Evolutionary conservation across 1,140 invertebrate species (phyloP).

Genomic region (Cydia splendana): DNA sequence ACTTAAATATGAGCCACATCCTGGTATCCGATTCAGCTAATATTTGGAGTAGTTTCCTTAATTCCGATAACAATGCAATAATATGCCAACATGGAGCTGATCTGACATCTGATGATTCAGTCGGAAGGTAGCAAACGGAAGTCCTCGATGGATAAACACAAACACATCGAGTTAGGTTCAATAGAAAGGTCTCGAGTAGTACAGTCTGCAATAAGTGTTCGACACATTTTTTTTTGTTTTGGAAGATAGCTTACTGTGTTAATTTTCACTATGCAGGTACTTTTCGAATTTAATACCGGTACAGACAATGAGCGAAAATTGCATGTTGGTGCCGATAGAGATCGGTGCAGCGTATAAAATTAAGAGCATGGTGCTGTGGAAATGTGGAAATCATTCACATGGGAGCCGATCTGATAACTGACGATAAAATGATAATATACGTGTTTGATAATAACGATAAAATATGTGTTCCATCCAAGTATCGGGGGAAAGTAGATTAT

Average conservation of each 20-base stretch:
- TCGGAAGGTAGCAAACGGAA: too few relatives aligned
- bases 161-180: too few relatives aligned
- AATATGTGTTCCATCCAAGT: neutral
- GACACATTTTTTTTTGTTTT: too few relatives aligned
- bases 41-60: too few relatives aligned
- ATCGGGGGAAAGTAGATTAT: neutral
- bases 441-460: neutral
- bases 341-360: neutral
- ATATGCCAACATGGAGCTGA: too few relatives aligned
- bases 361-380: neutral
- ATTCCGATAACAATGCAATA: too few relatives aligned
- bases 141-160: too few relatives aligned
- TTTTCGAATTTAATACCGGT: conserved; percentile 14
- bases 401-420: neutral
- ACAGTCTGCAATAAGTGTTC: too few relatives aligned
- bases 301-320: conserved; percentile 23
- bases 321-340: neutral
- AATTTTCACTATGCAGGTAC: neutral
- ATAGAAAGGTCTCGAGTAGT: too few relatives aligned
- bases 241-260: neutral
- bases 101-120: too few relatives aligned
- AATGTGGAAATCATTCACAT: neutral
- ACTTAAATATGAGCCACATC: too few relatives aligned
- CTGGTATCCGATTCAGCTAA: too few relatives aligned
- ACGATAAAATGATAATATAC: neutral